Conservation (phyloP, 2,797 vertebrate genomes). For the Pangasius krempfi region DNA sequence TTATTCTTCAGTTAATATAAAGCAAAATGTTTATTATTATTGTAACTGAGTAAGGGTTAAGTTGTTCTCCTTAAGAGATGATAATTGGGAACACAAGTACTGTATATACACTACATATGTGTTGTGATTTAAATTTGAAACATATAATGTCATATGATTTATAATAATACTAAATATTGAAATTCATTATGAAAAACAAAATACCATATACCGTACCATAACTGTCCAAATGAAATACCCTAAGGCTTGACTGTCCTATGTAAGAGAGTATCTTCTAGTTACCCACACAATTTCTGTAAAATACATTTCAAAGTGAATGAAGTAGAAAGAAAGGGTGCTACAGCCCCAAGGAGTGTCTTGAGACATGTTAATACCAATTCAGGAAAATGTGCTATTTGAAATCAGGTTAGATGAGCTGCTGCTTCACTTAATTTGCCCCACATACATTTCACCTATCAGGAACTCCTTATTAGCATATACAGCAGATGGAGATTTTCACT, state of each 20-base stretch:
- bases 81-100: neutral
- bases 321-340: neutral
- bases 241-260: neutral
- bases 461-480: conserved; percentile 35
- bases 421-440: conserved; percentile 32
- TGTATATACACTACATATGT: neutral
- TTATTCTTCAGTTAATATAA: neutral
- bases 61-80: neutral
- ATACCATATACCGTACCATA: neutral
- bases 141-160: too few species aligned
- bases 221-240: neutral
- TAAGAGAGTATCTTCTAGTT: neutral
- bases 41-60: neutral
- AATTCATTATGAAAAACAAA: neutral
- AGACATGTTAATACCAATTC: conserved; percentile 25
- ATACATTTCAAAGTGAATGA: conserved; percentile 15
- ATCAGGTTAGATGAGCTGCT: conserved; percentile 15
- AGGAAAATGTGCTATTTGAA: conserved; percentile 17
- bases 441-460: conserved; percentile 19
- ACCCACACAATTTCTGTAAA: conserved; percentile 13
- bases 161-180: neutral
- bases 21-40: neutral
- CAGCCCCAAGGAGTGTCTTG: neutral
- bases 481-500: conserved; percentile 4
- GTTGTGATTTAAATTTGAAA: too few species aligned